phyloP scores from a whole-genome alignment of 2,888 invertebrate genomes.

The Petrophora chlorosata region DNA sequence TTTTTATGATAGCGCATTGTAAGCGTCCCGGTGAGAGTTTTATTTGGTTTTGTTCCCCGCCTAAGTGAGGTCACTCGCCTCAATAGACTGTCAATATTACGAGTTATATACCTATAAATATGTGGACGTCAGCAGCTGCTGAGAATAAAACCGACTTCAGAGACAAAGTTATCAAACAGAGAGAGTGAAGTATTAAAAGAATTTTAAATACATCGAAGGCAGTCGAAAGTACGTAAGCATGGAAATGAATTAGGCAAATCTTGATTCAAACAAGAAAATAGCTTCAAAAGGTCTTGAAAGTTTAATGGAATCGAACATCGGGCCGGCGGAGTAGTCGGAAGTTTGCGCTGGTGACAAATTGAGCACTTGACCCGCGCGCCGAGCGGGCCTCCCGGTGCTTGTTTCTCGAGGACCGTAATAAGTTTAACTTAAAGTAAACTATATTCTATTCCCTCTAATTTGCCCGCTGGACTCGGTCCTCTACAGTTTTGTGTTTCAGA shows the following conservation, averaged over 20 bases:
- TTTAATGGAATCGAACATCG: constrained; percentile 83
- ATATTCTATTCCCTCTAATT: constrained; percentile 82
- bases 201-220: neutral
- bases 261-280: constrained; percentile 80
- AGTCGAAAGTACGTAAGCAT: constrained; percentile 46
- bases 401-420: constrained; percentile 82
- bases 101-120: too few species aligned
- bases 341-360: constrained; percentile 83
- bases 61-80: constrained; percentile 48
- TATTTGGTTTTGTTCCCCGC: constrained; percentile 63
- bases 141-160: too few species aligned
- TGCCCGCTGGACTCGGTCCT: constrained; percentile 59
- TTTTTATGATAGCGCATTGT: constrained; percentile 82
- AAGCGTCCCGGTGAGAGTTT: constrained; percentile 69
- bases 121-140: too few species aligned
- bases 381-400: constrained; percentile 73
- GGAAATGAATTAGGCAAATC: constrained; percentile 78
- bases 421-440: constrained; percentile 84
- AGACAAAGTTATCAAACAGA: too few species aligned
- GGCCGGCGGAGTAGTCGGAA: constrained; percentile 73
- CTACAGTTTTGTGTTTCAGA: constrained; percentile 61
- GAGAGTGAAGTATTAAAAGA: constrained; percentile 3
- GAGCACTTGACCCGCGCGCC: constrained; percentile 81
- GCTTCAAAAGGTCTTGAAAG: constrained; percentile 82
- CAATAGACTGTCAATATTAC: constrained; percentile 16